A percentile compares a stretch with the other conserved stretches of the same genome.
These are phyloP conservation scores for Parus major DNA, from an alignment of 2,113 vertebrate genomes.

Conservation along the genomic window DNA sequence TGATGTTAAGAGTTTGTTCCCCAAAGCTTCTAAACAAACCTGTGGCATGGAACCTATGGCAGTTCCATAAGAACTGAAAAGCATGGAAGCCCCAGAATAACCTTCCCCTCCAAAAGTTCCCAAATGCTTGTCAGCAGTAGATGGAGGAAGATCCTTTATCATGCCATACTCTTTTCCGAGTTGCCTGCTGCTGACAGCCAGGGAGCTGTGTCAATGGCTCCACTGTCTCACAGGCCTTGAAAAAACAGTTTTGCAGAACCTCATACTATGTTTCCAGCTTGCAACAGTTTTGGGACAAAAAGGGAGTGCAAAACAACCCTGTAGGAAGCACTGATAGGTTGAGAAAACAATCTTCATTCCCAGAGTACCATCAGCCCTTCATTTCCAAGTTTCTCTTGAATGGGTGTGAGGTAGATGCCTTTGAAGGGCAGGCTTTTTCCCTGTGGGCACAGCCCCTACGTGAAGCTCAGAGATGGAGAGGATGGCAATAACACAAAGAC, in stretches of 20 bases:
- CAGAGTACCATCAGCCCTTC: neutral
- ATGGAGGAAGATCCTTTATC: neutral
- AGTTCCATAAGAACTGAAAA: neutral
- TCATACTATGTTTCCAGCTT: neutral
- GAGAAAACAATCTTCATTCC: neutral
- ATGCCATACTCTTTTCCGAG: fast-evolving
- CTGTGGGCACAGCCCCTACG: fast-evolving
- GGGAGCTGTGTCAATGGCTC: neutral
- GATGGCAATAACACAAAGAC: neutral
- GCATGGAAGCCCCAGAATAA: neutral
- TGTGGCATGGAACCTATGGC: neutral
- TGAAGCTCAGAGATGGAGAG: neutral
- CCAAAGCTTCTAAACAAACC: neutral
- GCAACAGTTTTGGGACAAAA: neutral
- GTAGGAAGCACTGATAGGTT: neutral
- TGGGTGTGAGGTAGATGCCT: neutral
- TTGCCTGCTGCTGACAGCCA: neutral
- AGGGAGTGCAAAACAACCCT: neutral
- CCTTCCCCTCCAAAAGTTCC: neutral
- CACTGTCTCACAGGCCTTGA: neutral
- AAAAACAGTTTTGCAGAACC: neutral
- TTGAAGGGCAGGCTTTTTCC: neutral
- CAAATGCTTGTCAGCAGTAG: neutral
- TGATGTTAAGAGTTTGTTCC: neutral
- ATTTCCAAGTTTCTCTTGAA: neutral